Evolutionary conservation across 2,888 invertebrate species (phyloP), one percentile per base, ranked within the genome.

Genomic region (Caenorhabditis japonica): DNA sequence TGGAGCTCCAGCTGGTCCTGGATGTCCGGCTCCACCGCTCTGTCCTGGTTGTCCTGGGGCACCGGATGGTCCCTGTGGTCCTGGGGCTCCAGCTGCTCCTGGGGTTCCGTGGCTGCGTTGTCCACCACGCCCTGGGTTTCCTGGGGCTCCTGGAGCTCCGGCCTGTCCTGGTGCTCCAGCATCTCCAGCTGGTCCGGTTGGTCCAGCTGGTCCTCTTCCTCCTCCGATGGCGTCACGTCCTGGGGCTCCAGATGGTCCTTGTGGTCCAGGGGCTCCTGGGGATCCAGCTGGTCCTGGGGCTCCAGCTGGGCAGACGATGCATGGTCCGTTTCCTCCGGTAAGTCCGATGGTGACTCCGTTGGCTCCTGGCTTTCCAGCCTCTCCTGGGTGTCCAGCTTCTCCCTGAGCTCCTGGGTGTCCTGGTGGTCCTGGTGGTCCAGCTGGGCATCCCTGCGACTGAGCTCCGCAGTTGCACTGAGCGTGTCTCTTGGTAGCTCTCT

Each of bases 311-410:
- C 75, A 70, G 23, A 47, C 47, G 44, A 70, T 68, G 41, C 75
- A 70, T 43, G 73, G 55, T 51, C 61, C 55, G 19, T 60, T 43
- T 44, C 53, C 70, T 19, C 74, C 70, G 15, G 80, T 43, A 21
- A 55, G 77, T 74, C 84, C 84, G 41, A 71, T 52, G 34, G 70
- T 51, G 7, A 64, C 64, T 60, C 73, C 73, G 25, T 55, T 41
- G 55, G 76, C 82, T 44, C 80, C 75, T 27, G 83, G 66, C 36
- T 73, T 78, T 71, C 84, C 84, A n/a, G 68, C 39, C 49, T 61
- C 38, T 61, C 76, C 76, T 23, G 70, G 39, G 10, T 59, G 59
- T 59, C 75, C 66, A 19, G 53, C 59, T 10, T 73, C 75, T 59
- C 75, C 78, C 30, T 44, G 43, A 15, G 55, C 72, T 58, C 72